These are phyloP conservation scores for Coenobita brevimanus DNA, from an alignment of 1,140 invertebrate species.

Conservation along the genomic window DNA sequence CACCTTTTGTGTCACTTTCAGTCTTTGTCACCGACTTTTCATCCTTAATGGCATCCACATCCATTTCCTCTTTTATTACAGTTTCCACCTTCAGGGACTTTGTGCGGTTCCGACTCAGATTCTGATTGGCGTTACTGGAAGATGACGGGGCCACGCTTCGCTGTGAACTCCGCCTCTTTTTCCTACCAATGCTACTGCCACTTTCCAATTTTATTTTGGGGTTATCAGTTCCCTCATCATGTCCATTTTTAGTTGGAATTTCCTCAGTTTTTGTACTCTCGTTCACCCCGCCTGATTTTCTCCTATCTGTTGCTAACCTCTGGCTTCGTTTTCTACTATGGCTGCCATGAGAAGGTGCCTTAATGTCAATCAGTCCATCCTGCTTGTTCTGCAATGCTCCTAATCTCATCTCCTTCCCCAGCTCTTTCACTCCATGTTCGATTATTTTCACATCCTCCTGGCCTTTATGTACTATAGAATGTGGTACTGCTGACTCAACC, in stretches of 20 bases:
- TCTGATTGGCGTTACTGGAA: neutral
- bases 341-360: constrained; percentile 16
- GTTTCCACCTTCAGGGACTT: constrained; percentile 45
- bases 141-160: constrained; percentile 30
- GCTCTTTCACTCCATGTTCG: constrained; percentile 22
- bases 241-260: constrained; percentile 58
- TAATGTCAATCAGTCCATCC: constrained; percentile 37
- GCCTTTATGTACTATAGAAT: constrained; percentile 15
- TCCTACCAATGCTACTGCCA: constrained; percentile 19
- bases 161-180: constrained; percentile 47
- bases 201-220: constrained; percentile 31
- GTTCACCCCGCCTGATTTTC: constrained; percentile 24
- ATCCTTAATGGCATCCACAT: constrained; percentile 23
- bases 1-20: constrained; percentile 28
- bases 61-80: constrained; percentile 34
- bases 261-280: constrained; percentile 43
- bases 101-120: constrained; percentile 20
- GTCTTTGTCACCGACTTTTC: constrained; percentile 42
- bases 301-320: constrained; percentile 33
- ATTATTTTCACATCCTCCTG: constrained; percentile 50
- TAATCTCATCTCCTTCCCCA: neutral
- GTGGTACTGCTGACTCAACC: neutral
- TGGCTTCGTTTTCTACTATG: constrained; percentile 48
- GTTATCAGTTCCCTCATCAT: constrained; percentile 39
- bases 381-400: constrained; percentile 22